Base-by-base conservation (phyloP, 2,888 invertebrate genomes). In the Phlogophora meticulosa region DNA sequence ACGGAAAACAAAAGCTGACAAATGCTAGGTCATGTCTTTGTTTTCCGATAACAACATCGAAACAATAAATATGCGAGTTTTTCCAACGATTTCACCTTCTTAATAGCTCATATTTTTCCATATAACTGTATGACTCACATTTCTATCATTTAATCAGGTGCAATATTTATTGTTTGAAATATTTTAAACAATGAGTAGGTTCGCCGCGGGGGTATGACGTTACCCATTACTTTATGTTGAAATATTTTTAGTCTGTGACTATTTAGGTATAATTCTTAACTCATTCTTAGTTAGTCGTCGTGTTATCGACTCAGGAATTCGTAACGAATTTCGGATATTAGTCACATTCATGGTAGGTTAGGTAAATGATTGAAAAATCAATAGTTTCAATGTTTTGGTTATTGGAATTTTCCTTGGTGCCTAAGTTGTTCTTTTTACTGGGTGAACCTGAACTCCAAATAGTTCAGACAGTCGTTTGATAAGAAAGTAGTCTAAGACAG, bases 251-350 rank as follows among this genome's bases (percentile, higher is more conserved):
- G 20, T 11, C 40, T 9, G 34, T 46, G 20, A 24, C 28, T 10
- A 34, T 57, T 43, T n/a, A n/a, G n/a, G n/a, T n/a, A n/a, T 56
- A 56, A 42, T 66, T 61, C 20, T 17, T 38, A 36, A 15, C 36
- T 42, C 43, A 52, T 40, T 51, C 17, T 61, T 28, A 38, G 49
- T 24, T 38, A 55, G 1, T 49, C 17, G 42, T 42, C 40, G 42
- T 22, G 52, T 67, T 78, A 80, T 76, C 65, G 56, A 13, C 42
- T 52, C 55, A 56, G 57, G 67, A 78, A 82, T 80, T 63, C 82
- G 67, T 28, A 65, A 70, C 82, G 65, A 81, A 79, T 79, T 70
- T 56, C 11, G 43, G 10, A 1, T 7, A 63, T 80, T 78, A 40
- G 69, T 72, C 53, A 70, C 65, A 61, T 49, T 60, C 45, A 77